Conservation (phyloP, 2,888 invertebrate genomes). For the Acrobasis repandana region DNA sequence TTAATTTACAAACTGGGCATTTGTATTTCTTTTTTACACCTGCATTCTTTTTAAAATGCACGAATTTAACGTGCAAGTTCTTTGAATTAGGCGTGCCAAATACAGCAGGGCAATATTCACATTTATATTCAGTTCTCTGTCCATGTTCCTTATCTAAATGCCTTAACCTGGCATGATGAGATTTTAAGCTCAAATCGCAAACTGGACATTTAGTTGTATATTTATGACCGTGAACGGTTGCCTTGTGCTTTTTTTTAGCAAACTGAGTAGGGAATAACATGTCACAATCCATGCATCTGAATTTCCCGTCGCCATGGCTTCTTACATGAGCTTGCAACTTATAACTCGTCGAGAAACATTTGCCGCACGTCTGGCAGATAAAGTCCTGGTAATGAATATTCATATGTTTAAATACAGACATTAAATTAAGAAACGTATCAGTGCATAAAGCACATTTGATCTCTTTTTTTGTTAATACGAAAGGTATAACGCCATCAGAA, state of each 20-base stretch:
- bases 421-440: constrained; percentile 45
- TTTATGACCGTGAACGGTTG: constrained; percentile 49
- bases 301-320: constrained; percentile 47
- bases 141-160: constrained; percentile 57
- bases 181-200: constrained; percentile 52
- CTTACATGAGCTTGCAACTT: constrained; percentile 65
- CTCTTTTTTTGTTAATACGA: constrained; percentile 50
- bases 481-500: constrained; percentile 60
- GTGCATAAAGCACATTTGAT: constrained; percentile 55
- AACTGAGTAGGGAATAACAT: constrained; percentile 54
- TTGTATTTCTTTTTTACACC: constrained; percentile 24
- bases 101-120: constrained; percentile 50
- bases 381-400: constrained; percentile 70
- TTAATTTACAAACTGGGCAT: constrained; percentile 46
- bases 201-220: constrained; percentile 56
- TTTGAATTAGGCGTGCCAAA: constrained; percentile 61
- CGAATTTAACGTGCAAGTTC: constrained; percentile 61
- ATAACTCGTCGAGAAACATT: constrained; percentile 66
- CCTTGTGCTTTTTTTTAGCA: constrained; percentile 49
- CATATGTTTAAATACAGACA: constrained; percentile 64
- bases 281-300: constrained; percentile 44
- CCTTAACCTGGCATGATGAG: constrained; percentile 51
- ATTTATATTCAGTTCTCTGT: constrained; percentile 53
- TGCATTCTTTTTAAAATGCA: constrained; percentile 47
- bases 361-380: constrained; percentile 72